Evolutionary conservation across 2,888 invertebrate species (phyloP).

Genomic region (Cephonodes hylas): DNA sequence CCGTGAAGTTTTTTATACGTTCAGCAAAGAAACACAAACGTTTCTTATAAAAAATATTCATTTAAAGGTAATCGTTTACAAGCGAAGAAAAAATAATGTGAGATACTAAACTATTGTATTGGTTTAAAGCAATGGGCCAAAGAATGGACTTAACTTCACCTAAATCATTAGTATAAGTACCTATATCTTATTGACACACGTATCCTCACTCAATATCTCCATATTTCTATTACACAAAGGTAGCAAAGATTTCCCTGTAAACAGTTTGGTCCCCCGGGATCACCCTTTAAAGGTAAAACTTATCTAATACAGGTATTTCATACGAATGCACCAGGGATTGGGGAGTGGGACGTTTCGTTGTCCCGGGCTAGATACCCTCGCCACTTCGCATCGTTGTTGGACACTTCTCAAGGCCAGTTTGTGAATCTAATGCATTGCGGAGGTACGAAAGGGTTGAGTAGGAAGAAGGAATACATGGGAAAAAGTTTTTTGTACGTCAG

Average conservation of each 20-base stretch:
- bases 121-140: no score
- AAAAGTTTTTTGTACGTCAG: no score
- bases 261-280: slow-evolving; percentile 6
- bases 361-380: neutral
- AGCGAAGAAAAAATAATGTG: no score
- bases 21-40: no score
- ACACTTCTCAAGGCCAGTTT: neutral
- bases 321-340: slow-evolving; percentile 9
- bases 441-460: neutral
- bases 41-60: no score
- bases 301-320: slow-evolving; percentile 8
- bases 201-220: neutral
- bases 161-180: no score
- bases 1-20: no score
- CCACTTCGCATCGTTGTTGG: neutral
- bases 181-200: no score
- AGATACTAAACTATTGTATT: no score
- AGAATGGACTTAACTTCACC: no score
- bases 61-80: no score
- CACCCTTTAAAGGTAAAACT: slow-evolving; percentile 7
- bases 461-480: no score
- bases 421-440: neutral
- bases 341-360: neutral
- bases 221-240: slow-evolving; percentile 5
- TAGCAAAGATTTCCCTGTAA: neutral